phyloP scores from a whole-genome alignment of 2,888 invertebrate genomes.

The Orthosia gothica region DNA sequence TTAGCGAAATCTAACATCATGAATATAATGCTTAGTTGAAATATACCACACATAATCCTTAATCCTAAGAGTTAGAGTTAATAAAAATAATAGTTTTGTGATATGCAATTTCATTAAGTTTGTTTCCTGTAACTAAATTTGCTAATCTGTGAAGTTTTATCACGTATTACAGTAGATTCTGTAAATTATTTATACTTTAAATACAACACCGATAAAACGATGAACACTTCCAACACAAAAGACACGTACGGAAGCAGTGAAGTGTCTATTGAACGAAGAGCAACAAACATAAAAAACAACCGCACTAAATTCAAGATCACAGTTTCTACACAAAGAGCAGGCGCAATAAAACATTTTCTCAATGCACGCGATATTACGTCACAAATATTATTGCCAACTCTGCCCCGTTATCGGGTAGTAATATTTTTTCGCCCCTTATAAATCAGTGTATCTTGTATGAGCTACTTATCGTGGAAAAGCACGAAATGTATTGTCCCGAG shows the following conservation, averaged over 20 bases:
- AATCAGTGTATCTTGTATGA: constrained; percentile 86
- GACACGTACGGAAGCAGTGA: neutral
- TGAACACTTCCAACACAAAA: constrained; percentile 7
- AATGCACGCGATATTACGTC: constrained; percentile 64
- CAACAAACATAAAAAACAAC: constrained; percentile 17
- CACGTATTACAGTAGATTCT: neutral
- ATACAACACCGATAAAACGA: neutral
- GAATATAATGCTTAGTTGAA: no score
- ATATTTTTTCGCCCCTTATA: constrained; percentile 84
- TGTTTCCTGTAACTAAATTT: neutral
- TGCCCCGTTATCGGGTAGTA: constrained; percentile 71
- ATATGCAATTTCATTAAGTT: neutral
- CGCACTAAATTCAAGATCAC: constrained; percentile 28
- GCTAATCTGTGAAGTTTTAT: neutral
- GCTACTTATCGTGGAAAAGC: constrained; percentile 86
- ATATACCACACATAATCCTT: no score
- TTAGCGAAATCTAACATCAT: no score
- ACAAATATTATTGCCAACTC: constrained; percentile 67
- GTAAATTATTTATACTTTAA: no score
- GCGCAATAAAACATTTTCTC: constrained; percentile 63
- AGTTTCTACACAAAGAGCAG: constrained; percentile 36
- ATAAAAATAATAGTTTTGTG: neutral
- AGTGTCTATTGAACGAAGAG: constrained; percentile 10
- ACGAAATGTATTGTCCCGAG: constrained; percentile 85
- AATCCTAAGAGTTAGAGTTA: no score